These are phyloP conservation scores for Crepidodera aurea DNA, from an alignment of 2,888 invertebrate species.

Conservation along the genomic window DNA sequence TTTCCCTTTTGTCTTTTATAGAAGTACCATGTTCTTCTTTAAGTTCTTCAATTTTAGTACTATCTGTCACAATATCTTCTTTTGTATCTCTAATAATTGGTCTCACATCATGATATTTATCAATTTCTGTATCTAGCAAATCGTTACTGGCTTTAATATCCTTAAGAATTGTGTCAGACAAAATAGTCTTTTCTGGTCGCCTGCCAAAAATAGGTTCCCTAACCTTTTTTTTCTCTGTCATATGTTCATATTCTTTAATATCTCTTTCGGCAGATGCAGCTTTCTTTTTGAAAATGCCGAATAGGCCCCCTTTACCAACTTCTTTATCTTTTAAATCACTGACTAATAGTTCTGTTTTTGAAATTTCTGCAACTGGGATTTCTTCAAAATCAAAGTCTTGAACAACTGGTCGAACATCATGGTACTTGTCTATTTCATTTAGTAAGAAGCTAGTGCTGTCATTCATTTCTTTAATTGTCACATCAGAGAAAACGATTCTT, in stretches of 20 bases:
- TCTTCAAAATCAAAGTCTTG: constrained; percentile 9
- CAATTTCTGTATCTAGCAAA: constrained; percentile 44
- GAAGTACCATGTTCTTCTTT: not conserved
- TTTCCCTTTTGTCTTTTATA: constrained; percentile 32
- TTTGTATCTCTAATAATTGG: constrained; percentile 12
- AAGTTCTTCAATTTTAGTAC: constrained; percentile 25
- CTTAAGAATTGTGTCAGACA: constrained; percentile 35
- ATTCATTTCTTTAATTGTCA: constrained; percentile 24
- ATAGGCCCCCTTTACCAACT: constrained; percentile 11
- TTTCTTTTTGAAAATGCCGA: constrained; percentile 34
- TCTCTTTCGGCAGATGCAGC: constrained; percentile 41
- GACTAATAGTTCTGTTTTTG: not conserved
- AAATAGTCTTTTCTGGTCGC: not conserved
- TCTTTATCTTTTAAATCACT: constrained; percentile 16
- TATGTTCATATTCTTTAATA: no score
- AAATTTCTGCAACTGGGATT: not conserved
- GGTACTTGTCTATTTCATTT: constrained; percentile 44
- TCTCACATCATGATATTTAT: constrained; percentile 40
- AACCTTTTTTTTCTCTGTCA: not conserved
- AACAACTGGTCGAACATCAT: constrained; percentile 41
- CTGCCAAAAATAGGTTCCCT: not conserved
- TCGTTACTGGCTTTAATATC: constrained; percentile 36
- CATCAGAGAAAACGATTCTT: constrained; percentile 17
- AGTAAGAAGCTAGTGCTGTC: constrained; percentile 38
- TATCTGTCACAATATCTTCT: not conserved